A percentile compares a stretch with the other conserved stretches of the same genome.
Conservation (phyloP, 2,113 vertebrate species). For the Nicator chloris region DNA sequence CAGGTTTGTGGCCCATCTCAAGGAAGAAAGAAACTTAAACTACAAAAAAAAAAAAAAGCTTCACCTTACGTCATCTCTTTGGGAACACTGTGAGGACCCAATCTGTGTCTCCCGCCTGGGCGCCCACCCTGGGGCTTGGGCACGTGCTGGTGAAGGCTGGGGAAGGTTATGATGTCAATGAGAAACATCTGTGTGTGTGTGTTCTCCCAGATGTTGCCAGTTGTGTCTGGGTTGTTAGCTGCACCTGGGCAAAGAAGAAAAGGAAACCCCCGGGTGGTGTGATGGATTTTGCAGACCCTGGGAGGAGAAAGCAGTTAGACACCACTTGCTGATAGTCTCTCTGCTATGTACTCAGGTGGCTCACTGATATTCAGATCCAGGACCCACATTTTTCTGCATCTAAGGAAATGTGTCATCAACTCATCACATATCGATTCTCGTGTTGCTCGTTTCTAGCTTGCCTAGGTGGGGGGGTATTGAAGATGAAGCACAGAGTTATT, state of each 20-base stretch:
- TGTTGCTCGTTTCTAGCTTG: neutral
- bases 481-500: neutral
- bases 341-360: slow-evolving; percentile 38
- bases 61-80: neutral
- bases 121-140: neutral
- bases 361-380: neutral
- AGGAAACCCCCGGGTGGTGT: neutral
- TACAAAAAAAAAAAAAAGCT: neutral
- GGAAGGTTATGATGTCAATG: neutral
- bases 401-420: neutral
- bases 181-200: slow-evolving; percentile 12
- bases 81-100: neutral
- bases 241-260: slow-evolving; percentile 49
- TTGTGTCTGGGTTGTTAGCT: slow-evolving; percentile 31
- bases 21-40: neutral
- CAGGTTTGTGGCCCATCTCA: neutral
- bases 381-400: neutral
- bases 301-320: slow-evolving; percentile 18
- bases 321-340: neutral
- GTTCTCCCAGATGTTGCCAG: slow-evolving; percentile 23
- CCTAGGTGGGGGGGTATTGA: neutral
- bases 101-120: neutral
- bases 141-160: neutral
- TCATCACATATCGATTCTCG: accelerated
- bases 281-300: slow-evolving; percentile 17